Evolutionary conservation across 2,888 invertebrate species (phyloP), one percentile per base, ranked within the genome.

Genomic region (Amblyteles armatorius): DNA sequence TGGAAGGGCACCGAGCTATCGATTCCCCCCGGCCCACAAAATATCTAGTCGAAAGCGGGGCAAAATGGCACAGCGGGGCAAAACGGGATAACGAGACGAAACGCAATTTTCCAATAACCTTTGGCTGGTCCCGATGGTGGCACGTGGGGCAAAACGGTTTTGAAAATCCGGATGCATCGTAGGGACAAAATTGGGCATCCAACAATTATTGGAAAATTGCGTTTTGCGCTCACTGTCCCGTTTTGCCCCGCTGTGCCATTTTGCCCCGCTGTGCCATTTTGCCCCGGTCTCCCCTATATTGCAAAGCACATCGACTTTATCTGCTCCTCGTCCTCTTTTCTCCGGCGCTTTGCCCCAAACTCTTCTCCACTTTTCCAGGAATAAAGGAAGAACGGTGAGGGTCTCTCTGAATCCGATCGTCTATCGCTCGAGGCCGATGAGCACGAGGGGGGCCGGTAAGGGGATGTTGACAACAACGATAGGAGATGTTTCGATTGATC

Each of bases 231-330:
- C 22, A 22, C 22, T 22, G 22, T 22, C 22, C 22, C 22, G 22
- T 22, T 22, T 22, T 22, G 22, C 22, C 22, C 22, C 22, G 22
- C 22, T 22, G 22, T 22, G 22, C 22, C 22, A 22, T 22, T 22
- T 22, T 22, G 22, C 22, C 22, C 22, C 22, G 22, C n/a, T n/a
- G n/a, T n/a, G n/a, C n/a, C n/a, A n/a, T n/a, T n/a, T n/a, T n/a
- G n/a, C n/a, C n/a, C n/a, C n/a, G n/a, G n/a, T n/a, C n/a, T n/a
- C n/a, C n/a, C n/a, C n/a, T 69, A 63, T 73, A 44, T 36, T 48
- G 50, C 57, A 84, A 74, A 84, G 84, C 81, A 78, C 78, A 84
- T 82, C 60, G 74, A 74, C 84, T 79, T 71, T 69, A 65, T 73
- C 67, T 52, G 63, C 60, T 57, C 9, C 36, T 71, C 36, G 48